A percentile compares a stretch with the other conserved stretches of the same genome.
These are phyloP conservation scores for Mythimna vitellina DNA, from an alignment of 2,888 invertebrate species.

Conservation along the genomic window DNA sequence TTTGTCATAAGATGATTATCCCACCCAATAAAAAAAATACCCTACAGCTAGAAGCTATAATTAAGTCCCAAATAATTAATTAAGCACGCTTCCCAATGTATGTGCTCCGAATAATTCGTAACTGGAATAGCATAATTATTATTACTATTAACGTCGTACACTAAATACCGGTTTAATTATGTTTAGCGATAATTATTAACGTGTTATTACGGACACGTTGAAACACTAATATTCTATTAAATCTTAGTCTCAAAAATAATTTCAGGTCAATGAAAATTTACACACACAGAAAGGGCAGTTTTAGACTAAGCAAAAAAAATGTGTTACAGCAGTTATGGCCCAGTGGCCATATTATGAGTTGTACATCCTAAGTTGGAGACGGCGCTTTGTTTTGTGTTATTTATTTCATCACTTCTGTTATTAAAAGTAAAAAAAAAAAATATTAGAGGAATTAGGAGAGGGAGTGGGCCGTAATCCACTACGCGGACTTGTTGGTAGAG, in stretches of 20 bases:
- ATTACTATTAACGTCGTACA: background rate
- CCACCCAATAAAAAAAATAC: too few species aligned
- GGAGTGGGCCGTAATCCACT: too few species aligned
- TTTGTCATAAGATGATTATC: too few species aligned
- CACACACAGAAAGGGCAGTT: background rate
- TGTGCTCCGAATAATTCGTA: background rate
- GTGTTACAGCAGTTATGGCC: too few species aligned
- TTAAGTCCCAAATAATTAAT: background rate
- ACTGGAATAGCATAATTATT: background rate
- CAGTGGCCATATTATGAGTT: too few species aligned
- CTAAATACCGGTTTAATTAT: background rate
- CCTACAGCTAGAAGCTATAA: background rate
- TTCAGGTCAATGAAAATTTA: background rate
- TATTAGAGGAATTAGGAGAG: too few species aligned
- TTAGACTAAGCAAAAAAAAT: background rate
- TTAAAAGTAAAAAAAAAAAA: too few species aligned
- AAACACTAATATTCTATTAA: constrained; percentile 12
- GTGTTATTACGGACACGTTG: background rate
- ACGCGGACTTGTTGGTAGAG: too few species aligned
- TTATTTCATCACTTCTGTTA: too few species aligned
- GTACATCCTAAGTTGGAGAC: too few species aligned
- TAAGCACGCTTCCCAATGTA: constrained; percentile 4
- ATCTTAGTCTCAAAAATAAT: background rate
- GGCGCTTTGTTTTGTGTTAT: too few species aligned
- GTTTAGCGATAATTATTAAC: background rate